Base-by-base conservation (phyloP, 2,113 vertebrate genomes). In the Trematocara unimaculatum region DNA sequence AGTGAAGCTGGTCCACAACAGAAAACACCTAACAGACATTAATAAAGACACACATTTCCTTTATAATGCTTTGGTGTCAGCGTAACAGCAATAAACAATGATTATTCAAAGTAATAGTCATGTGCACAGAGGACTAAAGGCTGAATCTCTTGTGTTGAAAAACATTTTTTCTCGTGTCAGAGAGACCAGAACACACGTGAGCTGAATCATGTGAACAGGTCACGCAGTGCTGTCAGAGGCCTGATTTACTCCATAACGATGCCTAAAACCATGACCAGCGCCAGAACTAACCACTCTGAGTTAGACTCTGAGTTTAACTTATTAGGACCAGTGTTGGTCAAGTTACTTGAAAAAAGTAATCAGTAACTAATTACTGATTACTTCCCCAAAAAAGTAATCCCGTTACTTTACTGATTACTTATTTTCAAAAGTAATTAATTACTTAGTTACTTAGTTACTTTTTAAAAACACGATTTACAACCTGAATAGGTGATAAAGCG, bases 1-100 rank as follows among this genome's bases (percentile, higher is more conserved):
- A 99, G 93, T 0, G 98, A 94, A 13, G 97, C 96, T 0, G 98
- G 98, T 11, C 98, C 98, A 0, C 98, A 99, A 94, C 98, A 98
- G 94, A 86, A 97, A 1, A 97, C 95, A 9, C 97, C 98, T 84
- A 13, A 62, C 5, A 35, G 18, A 18, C 55, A 62, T 14, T 29
- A n/a, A 62, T 51, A 9, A 55, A 62, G 6, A 35, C 20, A 3
- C n/a, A 20, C n/a, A 10, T 54, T 23, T 33, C 33, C 33, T 33
- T 33, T 54, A 23, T 20, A 54, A 12, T 5, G 38, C 40, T 42
- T 42, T 42, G 40, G 5, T 20, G 23, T 9, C 12, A 7, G 40
- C 11, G 1, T 17, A 18, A 26, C 13, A n/a, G 35, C n/a, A 60
- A 4, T 14, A n/a, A 79, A 13, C 1, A 3, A 7, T 0, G 3